A percentile compares a stretch with the other conserved stretches of the same genome.
Evolutionary conservation across 92 coral and sea anemone genomes (phyloP).

Genomic region (Umimayanthus chanpuru): DNA sequence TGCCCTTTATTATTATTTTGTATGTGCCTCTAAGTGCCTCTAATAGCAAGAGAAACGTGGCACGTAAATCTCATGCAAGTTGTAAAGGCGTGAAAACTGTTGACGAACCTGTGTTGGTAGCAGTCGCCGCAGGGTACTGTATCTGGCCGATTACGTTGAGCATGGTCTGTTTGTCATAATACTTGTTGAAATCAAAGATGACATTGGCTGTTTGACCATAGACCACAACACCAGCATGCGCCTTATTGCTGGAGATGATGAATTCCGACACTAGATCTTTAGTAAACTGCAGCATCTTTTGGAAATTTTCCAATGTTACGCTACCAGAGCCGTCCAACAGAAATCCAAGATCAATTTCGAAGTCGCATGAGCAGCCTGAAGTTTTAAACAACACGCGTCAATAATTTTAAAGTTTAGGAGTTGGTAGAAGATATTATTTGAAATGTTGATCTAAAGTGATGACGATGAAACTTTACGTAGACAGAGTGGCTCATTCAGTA

Average conservation of each 20-base stretch:
- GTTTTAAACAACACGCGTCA: not conserved
- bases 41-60: too few species aligned
- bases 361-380: slow-evolving; percentile 14
- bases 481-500: too few species aligned
- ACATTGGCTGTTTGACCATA: slow-evolving; percentile 8
- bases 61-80: not conserved
- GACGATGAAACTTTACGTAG: too few species aligned
- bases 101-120: slow-evolving; percentile 19
- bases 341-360: slow-evolving; percentile 34
- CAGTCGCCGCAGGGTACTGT: not conserved
- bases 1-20: too few species aligned
- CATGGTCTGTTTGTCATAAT: slow-evolving; percentile 28
- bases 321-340: slow-evolving; percentile 30
- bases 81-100: not conserved
- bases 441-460: too few species aligned
- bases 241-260: slow-evolving; percentile 8
- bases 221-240: slow-evolving; percentile 26
- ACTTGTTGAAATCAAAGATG: slow-evolving; percentile 20
- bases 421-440: too few species aligned
- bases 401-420: not conserved
- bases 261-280: not conserved
- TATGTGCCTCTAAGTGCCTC: too few species aligned
- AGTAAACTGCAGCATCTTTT: slow-evolving; percentile 30
- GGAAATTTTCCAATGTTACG: not conserved
- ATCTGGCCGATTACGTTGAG: slow-evolving; percentile 2